Base-by-base conservation (phyloP, 2,888 invertebrate species). In the Axea sp. region DNA sequence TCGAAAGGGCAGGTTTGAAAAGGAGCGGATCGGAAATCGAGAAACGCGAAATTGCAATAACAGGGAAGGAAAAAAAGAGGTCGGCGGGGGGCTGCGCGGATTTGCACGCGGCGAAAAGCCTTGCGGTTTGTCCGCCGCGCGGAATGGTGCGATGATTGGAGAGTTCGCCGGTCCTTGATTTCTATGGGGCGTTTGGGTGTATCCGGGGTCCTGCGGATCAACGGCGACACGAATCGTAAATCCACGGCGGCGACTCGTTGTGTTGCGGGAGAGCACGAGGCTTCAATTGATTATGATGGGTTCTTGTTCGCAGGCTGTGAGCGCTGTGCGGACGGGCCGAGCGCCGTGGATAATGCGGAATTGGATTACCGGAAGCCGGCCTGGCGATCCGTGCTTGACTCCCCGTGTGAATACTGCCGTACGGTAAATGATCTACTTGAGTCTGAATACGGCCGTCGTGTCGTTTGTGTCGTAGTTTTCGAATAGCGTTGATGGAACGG, bases 341-440 rank as follows among this genome's bases (percentile, higher is more conserved):
- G 73, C 59, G 55, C 71, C 74, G 73, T 79, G 77, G 72, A 83
- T 82, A 80, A 84, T 83, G 83, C 77, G 74, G 39, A 82, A 84
- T 83, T 83, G 80, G 81, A 82, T 83, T 82, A 82, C 62, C 74
- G 62, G 41, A 72, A 77, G 47, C 76, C 75, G n/a, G 69, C 74
- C 77, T 80, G 81, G 71, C 77, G 80, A 79, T 77, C 71, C 43
- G 64, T 17, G 64, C 64, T 73, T 75, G 51, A 72, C 72, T 72
- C 49, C 72, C 64, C 64, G 65, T 72, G 72, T 72, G 64, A 65
- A 72, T 72, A 65, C 45, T 62, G 28, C 59, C 53, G 72, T 37
- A 64, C 68, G 17, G 68, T 69, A 64, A 72, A 57, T 72, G 62
- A 72, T 57, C 64, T 49, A 62, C 64, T 62, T 64, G 64, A 51